phyloP scores from a whole-genome alignment of 2,888 invertebrate species.

The Drosophila conformis region DNA sequence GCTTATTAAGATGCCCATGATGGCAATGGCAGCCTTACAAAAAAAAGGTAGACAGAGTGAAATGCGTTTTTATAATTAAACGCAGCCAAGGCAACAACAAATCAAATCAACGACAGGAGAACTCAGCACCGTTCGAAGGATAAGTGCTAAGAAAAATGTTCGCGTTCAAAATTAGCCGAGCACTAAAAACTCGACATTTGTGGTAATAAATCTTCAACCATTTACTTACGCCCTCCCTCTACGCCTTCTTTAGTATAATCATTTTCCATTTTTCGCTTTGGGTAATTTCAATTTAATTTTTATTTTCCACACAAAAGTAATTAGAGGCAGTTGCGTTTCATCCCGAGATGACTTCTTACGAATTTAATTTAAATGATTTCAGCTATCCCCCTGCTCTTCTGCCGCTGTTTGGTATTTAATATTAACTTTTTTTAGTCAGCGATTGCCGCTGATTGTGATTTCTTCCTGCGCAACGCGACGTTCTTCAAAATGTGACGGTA shows the following conservation, averaged over 20 bases:
- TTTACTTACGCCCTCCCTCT: slow-evolving; percentile 6
- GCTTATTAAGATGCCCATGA: slow-evolving; percentile 14
- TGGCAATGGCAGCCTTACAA: slow-evolving; percentile 8
- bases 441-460: slow-evolving; percentile 42
- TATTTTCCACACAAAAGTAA: slow-evolving; percentile 56
- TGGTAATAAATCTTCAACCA: slow-evolving; percentile 68
- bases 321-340: slow-evolving; percentile 57
- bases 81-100: slow-evolving; percentile 67
- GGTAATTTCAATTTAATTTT: slow-evolving; percentile 63
- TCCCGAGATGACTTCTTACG: slow-evolving; percentile 51
- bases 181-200: slow-evolving; percentile 46
- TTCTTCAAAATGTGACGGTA: slow-evolving; percentile 68
- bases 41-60: slow-evolving; percentile 37
- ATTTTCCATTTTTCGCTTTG: slow-evolving; percentile 31
- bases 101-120: slow-evolving; percentile 62
- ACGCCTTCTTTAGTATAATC: not conserved
- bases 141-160: slow-evolving; percentile 27
- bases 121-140: slow-evolving; percentile 15
- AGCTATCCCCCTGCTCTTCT: slow-evolving; percentile 37
- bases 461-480: slow-evolving; percentile 23
- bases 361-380: slow-evolving; percentile 66
- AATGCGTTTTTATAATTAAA: slow-evolving; percentile 68
- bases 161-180: slow-evolving; percentile 56
- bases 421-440: slow-evolving; percentile 25
- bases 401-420: slow-evolving; percentile 33